Conservation (phyloP, 2,797 vertebrate genomes). For the Ataeniobius toweri region DNA sequence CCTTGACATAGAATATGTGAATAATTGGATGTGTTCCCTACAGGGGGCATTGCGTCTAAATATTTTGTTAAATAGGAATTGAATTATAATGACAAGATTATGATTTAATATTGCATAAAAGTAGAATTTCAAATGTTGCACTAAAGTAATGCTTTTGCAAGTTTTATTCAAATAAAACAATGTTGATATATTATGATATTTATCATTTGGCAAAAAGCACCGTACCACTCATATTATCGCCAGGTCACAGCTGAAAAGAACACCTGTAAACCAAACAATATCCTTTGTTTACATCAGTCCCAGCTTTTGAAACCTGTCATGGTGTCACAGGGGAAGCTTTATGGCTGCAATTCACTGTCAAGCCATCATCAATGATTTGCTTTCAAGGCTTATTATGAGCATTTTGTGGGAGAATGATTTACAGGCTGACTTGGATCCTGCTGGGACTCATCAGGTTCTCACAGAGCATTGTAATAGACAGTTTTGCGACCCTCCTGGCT, state of each 20-base stretch:
- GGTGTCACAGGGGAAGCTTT: constrained; percentile 53
- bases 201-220: no score
- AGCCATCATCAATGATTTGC: constrained; percentile 67
- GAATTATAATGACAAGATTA: no score
- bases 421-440: constrained; percentile 49
- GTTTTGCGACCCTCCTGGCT: constrained; percentile 36
- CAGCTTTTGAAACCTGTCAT: constrained; percentile 37
- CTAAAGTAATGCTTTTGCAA: no score
- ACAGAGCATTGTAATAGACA: constrained; percentile 52
- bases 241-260: constrained; percentile 7
- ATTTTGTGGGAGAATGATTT: constrained; percentile 61
- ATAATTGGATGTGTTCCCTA: background rate
- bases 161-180: no score
- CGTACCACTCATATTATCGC: no score
- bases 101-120: no score
- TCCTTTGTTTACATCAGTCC: constrained; percentile 39
- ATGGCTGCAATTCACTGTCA: constrained; percentile 44
- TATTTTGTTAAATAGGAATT: background rate
- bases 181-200: no score
- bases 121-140: no score
- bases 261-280: constrained; percentile 7
- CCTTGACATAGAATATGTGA: background rate
- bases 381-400: constrained; percentile 64
- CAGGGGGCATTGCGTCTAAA: background rate
- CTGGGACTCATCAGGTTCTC: constrained; percentile 68